These are phyloP conservation scores for Furcula furcula DNA, from an alignment of 2,888 invertebrate species.

Conservation along the genomic window DNA sequence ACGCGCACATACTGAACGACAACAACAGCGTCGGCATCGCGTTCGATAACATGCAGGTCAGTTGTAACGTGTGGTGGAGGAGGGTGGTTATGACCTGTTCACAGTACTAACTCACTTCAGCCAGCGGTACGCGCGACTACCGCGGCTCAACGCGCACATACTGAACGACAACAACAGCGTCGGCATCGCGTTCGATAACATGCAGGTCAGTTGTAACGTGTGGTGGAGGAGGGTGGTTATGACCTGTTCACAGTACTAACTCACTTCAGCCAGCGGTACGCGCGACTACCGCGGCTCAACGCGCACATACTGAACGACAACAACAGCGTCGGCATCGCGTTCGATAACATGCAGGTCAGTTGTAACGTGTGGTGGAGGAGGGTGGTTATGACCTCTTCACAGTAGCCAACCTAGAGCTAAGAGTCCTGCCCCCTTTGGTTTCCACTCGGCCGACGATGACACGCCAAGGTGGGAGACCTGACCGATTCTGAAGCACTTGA, in stretches of 20 bases:
- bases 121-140: conserved; percentile 95
- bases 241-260: conserved; percentile 94
- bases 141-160: conserved; percentile 84
- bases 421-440: too few species aligned
- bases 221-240: too few species aligned
- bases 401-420: too few species aligned
- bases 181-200: conserved; percentile 96
- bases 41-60: conserved; percentile 95
- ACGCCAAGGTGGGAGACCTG: too few species aligned
- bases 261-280: conserved; percentile 98
- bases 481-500: too few species aligned
- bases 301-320: conserved; percentile 78
- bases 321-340: conserved; percentile 92
- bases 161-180: conserved; percentile 83
- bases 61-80: too few species aligned
- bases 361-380: too few species aligned
- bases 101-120: conserved; percentile 98
- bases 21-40: conserved; percentile 91
- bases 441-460: too few species aligned
- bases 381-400: too few species aligned
- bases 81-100: too few species aligned
- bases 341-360: conserved; percentile 97
- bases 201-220: conserved; percentile 90
- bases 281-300: conserved; percentile 90
- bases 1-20: conserved; percentile 73